Evolutionary conservation across 2,797 vertebrate genomes (phyloP), one percentile per base, ranked within the genome.

Genomic region (Tokudaia muenninki): DNA sequence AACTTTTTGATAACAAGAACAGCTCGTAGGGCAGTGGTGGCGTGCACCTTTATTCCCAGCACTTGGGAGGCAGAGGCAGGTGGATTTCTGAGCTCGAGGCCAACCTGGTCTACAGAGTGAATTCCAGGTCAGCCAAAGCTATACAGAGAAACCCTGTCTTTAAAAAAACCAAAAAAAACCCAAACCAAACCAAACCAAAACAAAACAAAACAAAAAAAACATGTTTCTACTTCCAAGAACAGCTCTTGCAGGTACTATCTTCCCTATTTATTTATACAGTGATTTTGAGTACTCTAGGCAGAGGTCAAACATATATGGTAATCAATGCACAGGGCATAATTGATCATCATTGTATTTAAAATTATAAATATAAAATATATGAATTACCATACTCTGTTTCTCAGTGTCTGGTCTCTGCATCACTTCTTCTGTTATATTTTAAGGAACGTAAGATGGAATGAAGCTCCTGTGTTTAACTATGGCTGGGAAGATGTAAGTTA

Each of bases 371-470:
- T 41, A 41, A 57, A 74, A 88, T 31, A 12, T 61, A 79, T 29
- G 1, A 92, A 83, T 19, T 41, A 19, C 16, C 22, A 2, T 59
- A 44, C 4, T 72, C 1, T 77, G 12, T 83, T 93, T 93, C 14
- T 90, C 47, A 82, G 83, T 50, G 22, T 70, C 7, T 87, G 47
- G 79, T 89, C 37, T 95, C 10, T 47, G 47, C 29, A 86, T 82
- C 47, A 37, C 8, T 59, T 2, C n/a, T 94, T 83, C 6, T 50
- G 1, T 16, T 95, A 59, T 26, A 50, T 90, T 97, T 96, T 78
- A 82, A 81, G 59, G 61, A 94, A 13, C 34, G 1, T 72, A 90
- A 72, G 2, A 83, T 47, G 34, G 70, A 95, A 90, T n/a, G 29
- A 77, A 63, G 31, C 81, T 37, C 93, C 26, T 70, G 3, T 74